Evolutionary conservation across 2,888 invertebrate genomes (phyloP), one percentile per base, ranked within the genome.

Genomic region (Odontothrips loti): DNA sequence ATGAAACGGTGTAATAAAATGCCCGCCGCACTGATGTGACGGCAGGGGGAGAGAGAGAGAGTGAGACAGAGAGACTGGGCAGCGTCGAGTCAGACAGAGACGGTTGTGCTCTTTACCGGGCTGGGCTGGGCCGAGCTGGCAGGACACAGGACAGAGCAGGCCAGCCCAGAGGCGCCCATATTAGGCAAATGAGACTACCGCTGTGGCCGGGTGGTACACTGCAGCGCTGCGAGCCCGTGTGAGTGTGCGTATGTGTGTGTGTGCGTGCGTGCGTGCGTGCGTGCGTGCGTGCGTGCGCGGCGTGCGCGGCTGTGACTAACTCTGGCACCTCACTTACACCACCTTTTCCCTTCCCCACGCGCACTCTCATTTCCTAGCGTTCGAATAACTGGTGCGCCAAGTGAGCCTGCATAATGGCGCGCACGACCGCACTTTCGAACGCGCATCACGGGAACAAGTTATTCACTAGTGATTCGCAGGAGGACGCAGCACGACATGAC

Each of bases 111-210:
- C 34, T 43, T 43, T 43, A 6, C 34, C 34, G 6, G 34, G 34
- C 34, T 6, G 34, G 34, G 34, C 34, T 6, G 34, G 34, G 34
- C 20, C 12, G 58, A 17, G 58, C 58, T 6, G 58, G 58, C 58
- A 58, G 58, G 58, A 58, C 58, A 58, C n/a, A 10, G 51, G 51
- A 51, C 51, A 10, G 6, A n/a, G 12, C 58, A 10, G 23, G 68
- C 68, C 11, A 23, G 68, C n/a, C 23, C 58, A 20, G n/a, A n/a
- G 58, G 20, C 58, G 1, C 20, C 11, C 68, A 27, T 75, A 75
- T 75, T 75, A 75, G 68, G 68, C 68, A 75, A 75, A 75, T 75
- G 68, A 75, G 68, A 27, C 68, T n/a, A 58, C 20, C 51, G 20
- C 15, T n/a, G n/a, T n/a, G n/a, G 58, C n/a, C 6, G 58, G 58